These are phyloP conservation scores for Gobio occitaniae DNA, from an alignment of 2,797 vertebrate species.

Conservation along the genomic window DNA sequence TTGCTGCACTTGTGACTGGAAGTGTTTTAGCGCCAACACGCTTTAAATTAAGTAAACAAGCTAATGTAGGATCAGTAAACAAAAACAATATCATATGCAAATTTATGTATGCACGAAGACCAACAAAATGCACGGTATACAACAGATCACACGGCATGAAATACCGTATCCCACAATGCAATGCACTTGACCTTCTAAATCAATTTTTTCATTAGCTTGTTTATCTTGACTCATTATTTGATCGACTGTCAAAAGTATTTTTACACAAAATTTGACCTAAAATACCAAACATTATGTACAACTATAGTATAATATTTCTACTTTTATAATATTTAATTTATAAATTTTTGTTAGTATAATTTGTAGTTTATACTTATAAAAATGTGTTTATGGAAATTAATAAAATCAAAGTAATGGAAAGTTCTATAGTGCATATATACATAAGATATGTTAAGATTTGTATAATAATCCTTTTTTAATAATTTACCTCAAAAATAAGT, in stretches of 20 bases:
- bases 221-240: not conserved
- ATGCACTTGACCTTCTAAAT: not conserved
- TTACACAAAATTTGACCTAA: not conserved
- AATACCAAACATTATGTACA: no score
- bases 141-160: not conserved
- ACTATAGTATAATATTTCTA: no score
- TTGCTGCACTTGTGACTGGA: not conserved
- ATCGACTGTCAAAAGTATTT: not conserved
- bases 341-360: no score
- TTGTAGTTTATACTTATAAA: no score
- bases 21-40: not conserved
- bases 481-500: no score
- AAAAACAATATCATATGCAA: not conserved
- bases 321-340: no score
- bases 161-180: not conserved
- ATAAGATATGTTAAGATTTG: no score
- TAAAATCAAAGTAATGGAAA: no score
- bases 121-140: not conserved
- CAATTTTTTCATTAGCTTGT: not conserved
- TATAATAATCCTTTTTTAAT: no score
- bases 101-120: not conserved
- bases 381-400: no score
- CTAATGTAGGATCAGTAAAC: not conserved
- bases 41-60: not conserved
- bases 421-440: no score